These are phyloP conservation scores for Drosophila peninsularis DNA, from an alignment of 2,888 invertebrate genomes.

Conservation along the genomic window DNA sequence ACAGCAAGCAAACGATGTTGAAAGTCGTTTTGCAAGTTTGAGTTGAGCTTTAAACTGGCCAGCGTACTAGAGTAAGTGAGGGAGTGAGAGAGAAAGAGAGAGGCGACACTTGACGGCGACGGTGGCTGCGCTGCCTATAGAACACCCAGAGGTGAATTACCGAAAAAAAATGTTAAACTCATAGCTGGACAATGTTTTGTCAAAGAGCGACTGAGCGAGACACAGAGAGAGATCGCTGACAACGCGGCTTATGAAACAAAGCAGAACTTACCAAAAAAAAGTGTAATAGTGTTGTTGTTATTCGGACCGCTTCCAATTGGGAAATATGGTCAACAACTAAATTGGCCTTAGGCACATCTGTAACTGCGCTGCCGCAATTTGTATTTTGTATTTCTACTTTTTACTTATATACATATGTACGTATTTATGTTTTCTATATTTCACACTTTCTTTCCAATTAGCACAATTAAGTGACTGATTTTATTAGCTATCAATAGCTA, in stretches of 20 bases:
- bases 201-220: conserved; percentile 3
- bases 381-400: conserved; percentile 15
- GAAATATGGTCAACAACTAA: conserved; percentile 25
- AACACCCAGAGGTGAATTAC: conserved; percentile 22
- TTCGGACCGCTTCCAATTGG: conserved; percentile 32
- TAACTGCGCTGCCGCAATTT: not conserved
- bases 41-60: conserved; percentile 50
- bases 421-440: conserved; percentile 27
- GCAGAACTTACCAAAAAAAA: conserved; percentile 41
- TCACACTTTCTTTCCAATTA: conserved; percentile 64
- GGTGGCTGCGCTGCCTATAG: conserved; percentile 23
- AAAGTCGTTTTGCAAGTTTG: conserved; percentile 83
- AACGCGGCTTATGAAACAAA: conserved; percentile 29
- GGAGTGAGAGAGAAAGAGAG: conserved; percentile 5
- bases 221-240: conserved; percentile 11
- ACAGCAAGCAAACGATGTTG: conserved; percentile 72
- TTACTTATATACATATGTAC: conserved; percentile 16
- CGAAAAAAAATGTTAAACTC: conserved; percentile 5
- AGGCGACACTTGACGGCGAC: conserved; percentile 7
- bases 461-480: conserved; percentile 50
- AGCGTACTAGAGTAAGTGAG: conserved; percentile 3
- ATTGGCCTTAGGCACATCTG: conserved; percentile 28
- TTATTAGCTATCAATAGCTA: conserved; percentile 34
- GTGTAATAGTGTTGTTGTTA: conserved; percentile 24
- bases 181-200: conserved; percentile 1